Percentiles rank a stretch among this genome's conserved stretches.
Conservation (phyloP, 1,140 invertebrate genomes). For the Cryptotermes secundus region DNA sequence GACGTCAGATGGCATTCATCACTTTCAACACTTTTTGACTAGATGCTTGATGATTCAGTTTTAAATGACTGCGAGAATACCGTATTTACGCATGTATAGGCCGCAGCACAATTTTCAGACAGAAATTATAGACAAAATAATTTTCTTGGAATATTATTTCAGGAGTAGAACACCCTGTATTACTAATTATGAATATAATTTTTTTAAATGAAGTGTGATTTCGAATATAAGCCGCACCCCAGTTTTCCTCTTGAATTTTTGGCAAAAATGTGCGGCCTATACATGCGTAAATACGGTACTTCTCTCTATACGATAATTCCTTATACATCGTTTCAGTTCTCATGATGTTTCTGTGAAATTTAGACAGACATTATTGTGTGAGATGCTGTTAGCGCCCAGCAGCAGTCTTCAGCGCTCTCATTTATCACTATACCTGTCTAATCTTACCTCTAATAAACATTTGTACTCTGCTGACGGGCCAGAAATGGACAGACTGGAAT, state of each 20-base stretch:
- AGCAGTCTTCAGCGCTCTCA: background rate
- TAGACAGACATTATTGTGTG: background rate
- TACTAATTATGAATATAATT: too few species aligned
- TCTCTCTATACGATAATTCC: too few species aligned
- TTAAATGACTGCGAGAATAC: background rate
- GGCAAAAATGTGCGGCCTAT: too few species aligned
- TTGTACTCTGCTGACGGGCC: background rate
- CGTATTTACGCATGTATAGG: background rate
- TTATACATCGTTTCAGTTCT: background rate
- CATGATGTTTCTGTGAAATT: background rate
- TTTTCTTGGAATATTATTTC: too few species aligned
- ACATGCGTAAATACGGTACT: too few species aligned
- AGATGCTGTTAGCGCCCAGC: background rate
- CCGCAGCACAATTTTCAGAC: too few species aligned
- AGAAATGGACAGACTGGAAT: too few species aligned
- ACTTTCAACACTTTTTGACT: background rate
- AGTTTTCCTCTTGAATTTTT: too few species aligned
- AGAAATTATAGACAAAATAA: too few species aligned
- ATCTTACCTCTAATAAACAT: background rate
- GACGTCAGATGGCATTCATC: background rate
- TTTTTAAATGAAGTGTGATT: too few species aligned
- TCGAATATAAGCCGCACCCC: too few species aligned
- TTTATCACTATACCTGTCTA: background rate
- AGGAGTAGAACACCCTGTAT: too few species aligned
- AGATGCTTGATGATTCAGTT: background rate